Evolutionary conservation across 2,797 vertebrate species (phyloP).

Genomic region (Crypturellus tataupa): DNA sequence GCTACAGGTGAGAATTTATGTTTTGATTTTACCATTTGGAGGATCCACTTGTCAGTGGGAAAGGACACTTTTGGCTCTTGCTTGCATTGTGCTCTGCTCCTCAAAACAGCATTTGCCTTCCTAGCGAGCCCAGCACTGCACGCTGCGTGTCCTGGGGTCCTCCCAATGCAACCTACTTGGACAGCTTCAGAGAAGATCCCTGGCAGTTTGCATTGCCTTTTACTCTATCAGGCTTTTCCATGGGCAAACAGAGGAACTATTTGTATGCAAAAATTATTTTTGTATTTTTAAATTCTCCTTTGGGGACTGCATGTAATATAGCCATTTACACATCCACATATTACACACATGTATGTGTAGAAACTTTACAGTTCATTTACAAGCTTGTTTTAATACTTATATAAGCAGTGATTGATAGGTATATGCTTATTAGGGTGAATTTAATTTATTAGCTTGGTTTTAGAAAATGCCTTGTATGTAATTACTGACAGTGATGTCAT

Average conservation of each 20-base stretch:
- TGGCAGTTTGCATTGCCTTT: not conserved
- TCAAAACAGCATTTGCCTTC: not conserved
- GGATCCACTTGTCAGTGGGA: not conserved
- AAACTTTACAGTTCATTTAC: not conserved
- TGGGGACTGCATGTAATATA: not conserved
- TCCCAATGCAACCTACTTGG: not conserved
- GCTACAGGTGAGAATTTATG: not conserved
- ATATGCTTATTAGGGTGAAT: not conserved
- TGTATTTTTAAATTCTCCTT: not conserved
- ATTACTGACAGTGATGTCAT: not conserved
- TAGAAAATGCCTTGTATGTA: not conserved
- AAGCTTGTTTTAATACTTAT: slow-evolving; percentile 9
- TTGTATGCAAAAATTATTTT: not conserved
- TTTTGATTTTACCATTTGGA: not conserved
- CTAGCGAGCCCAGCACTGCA: not conserved
- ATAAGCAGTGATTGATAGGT: slow-evolving; percentile 16
- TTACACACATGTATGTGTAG: not conserved
- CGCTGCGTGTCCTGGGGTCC: fast-evolving
- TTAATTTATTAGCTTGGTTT: slow-evolving; percentile 7
- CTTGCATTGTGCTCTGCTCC: not conserved
- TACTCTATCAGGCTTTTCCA: not conserved
- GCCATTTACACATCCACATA: fast-evolving
- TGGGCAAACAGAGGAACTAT: not conserved
- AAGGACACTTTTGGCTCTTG: not conserved
- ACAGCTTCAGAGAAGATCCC: not conserved